Evolutionary conservation across 2,113 vertebrate genomes (phyloP).

Genomic region (Hucho hucho): DNA sequence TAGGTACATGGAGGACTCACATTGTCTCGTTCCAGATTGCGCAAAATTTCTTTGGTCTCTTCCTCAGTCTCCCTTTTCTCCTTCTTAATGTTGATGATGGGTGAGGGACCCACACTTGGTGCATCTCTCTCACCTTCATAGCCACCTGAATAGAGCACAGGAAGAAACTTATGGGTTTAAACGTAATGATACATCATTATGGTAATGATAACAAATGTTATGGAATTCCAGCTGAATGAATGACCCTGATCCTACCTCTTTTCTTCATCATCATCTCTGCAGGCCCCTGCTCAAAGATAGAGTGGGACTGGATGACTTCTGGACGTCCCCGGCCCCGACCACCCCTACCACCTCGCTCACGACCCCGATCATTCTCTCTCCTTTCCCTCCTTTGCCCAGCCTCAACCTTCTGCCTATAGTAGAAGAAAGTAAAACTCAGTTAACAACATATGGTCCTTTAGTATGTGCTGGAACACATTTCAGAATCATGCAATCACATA

Average conservation of each 20-base stretch:
- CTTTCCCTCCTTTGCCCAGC: slow-evolving; percentile 78
- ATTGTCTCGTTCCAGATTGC: slow-evolving; percentile 87
- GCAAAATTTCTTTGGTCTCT: slow-evolving; percentile 94
- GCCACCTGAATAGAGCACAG: slow-evolving; percentile 62
- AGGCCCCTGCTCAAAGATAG: slow-evolving; percentile 96
- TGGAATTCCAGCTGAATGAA: not conserved
- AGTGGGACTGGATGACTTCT: slow-evolving; percentile 94
- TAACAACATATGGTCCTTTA: not conserved
- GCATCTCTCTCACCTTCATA: slow-evolving; percentile 84
- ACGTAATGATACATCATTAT: not conserved
- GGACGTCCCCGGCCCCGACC: slow-evolving; percentile 84
- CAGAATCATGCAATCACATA: too few relatives aligned
- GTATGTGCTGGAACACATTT: too few relatives aligned
- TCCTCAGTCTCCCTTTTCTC: slow-evolving; percentile 95
- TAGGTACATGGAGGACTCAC: slow-evolving; percentile 68
- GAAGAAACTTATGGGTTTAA: not conserved
- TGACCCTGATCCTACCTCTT: slow-evolving; percentile 72
- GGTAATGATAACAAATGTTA: not conserved
- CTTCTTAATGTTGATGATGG: slow-evolving; percentile 98
- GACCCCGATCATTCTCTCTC: slow-evolving; percentile 80
- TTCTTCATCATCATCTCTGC: slow-evolving; percentile 92
- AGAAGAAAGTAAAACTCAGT: not conserved
- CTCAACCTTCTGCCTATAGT: slow-evolving; percentile 76
- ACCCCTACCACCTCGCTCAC: slow-evolving; percentile 83
- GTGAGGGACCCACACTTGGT: slow-evolving; percentile 82